Conservation (phyloP, 2,888 invertebrate species). For the Eristalis tenax region DNA sequence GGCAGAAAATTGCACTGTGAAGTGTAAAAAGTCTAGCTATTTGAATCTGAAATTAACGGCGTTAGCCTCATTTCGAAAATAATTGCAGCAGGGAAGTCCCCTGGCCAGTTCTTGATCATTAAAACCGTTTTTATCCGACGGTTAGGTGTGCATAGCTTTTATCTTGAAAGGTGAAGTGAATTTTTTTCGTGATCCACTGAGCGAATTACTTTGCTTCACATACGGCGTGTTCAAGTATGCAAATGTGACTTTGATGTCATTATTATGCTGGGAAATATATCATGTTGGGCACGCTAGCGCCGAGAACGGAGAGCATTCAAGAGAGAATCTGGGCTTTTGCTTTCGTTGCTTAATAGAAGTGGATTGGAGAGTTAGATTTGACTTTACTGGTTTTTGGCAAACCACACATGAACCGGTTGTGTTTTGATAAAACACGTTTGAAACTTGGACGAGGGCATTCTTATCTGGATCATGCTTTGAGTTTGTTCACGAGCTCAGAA, state of each 20-base stretch:
- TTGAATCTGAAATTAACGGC: background rate
- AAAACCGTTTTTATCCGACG: background rate
- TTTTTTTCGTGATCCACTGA: background rate
- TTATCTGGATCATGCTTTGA: background rate
- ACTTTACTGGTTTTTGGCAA: background rate
- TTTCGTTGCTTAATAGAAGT: background rate
- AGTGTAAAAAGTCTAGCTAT: too few relatives aligned
- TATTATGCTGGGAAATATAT: background rate
- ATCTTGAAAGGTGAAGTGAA: background rate
- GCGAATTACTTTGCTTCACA: background rate
- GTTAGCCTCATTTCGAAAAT: background rate
- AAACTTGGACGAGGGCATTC: background rate
- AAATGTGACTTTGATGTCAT: background rate
- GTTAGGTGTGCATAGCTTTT: background rate
- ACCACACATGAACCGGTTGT: too few relatives aligned
- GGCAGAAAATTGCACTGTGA: too few relatives aligned
- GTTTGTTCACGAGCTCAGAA: background rate
- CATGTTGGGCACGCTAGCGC: background rate
- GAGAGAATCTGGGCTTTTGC: background rate
- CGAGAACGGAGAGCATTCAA: background rate
- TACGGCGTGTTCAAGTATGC: background rate
- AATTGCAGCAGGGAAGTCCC: background rate
- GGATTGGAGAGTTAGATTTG: background rate
- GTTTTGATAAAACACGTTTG: background rate
- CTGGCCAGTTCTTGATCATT: background rate